Evolutionary conservation across 2,113 vertebrate genomes (phyloP).

Genomic region (Pogona vitticeps): DNA sequence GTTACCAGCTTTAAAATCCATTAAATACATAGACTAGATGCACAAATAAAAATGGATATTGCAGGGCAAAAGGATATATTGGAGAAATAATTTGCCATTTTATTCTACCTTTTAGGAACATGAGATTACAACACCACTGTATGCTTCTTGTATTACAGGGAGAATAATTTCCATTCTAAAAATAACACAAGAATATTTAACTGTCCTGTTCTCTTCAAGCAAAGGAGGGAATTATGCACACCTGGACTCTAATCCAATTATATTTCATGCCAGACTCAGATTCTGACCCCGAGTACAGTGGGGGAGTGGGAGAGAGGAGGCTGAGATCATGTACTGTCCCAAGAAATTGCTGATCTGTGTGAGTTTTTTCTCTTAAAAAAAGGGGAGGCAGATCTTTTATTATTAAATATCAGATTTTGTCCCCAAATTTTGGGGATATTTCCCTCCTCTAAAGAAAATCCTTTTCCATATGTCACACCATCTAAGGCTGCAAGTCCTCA

Average conservation of each 20-base stretch:
- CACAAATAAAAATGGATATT: neutral
- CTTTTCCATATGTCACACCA: too few species aligned
- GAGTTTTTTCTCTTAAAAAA: too few species aligned
- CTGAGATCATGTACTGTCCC: too few species aligned
- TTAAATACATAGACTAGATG: neutral
- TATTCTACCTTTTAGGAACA: neutral
- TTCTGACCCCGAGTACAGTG: neutral
- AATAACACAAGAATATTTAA: neutral
- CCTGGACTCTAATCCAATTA: neutral
- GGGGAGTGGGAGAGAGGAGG: neutral
- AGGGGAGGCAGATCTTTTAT: too few species aligned
- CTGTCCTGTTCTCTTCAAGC: neutral
- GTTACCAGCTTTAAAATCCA: slow-evolving; percentile 35
- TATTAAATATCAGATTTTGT: too few species aligned
- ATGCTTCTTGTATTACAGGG: neutral
- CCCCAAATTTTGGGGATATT: too few species aligned
- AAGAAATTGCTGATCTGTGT: too few species aligned
- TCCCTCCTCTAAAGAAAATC: too few species aligned
- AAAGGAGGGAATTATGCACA: neutral
- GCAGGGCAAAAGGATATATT: neutral
- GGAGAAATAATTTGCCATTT: neutral
- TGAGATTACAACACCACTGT: neutral
- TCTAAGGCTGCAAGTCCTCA: too few species aligned
- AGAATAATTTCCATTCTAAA: neutral
- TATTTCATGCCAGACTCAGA: neutral